Percentiles rank a stretch among this genome's conserved stretches.
phyloP scores from a whole-genome alignment of 1,140 invertebrate species.

The Lasioglossum albipes region DNA sequence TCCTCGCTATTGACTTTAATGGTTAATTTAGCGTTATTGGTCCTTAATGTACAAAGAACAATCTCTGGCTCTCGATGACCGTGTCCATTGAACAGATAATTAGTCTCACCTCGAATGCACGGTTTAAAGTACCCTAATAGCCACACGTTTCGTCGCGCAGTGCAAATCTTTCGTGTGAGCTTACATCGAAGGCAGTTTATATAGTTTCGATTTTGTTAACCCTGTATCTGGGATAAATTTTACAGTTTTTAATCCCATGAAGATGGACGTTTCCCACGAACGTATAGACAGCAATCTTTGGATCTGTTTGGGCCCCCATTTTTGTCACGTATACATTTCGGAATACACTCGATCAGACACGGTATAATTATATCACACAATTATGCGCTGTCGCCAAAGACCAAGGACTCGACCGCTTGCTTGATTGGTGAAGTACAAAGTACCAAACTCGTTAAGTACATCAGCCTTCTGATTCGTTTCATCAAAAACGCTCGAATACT shows the following conservation, averaged over 20 bases:
- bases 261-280: not conserved
- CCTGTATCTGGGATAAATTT: constrained; percentile 64
- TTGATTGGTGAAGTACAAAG: constrained; percentile 53
- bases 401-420: constrained; percentile 12
- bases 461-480: constrained; percentile 64
- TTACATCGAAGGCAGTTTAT: constrained; percentile 66
- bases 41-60: constrained; percentile 49
- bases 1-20: constrained; percentile 29
- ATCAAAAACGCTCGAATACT: constrained; percentile 53
- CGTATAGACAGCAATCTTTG: not conserved
- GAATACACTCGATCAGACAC: not conserved
- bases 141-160: constrained; percentile 8
- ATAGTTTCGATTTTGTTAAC: constrained; percentile 59
- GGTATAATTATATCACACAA: constrained; percentile 19
- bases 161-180: constrained; percentile 40
- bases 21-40: constrained; percentile 53
- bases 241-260: constrained; percentile 12
- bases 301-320: not conserved
- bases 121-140: constrained; percentile 26
- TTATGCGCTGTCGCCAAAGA: constrained; percentile 33
- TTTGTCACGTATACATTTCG: too few species aligned
- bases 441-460: constrained; percentile 27
- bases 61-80: not conserved
- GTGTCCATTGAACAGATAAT: constrained; percentile 14
- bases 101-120: constrained; percentile 29